Evolutionary conservation across 2,797 vertebrate genomes (phyloP).

Genomic region (Aselliscus stoliczkanus): DNA sequence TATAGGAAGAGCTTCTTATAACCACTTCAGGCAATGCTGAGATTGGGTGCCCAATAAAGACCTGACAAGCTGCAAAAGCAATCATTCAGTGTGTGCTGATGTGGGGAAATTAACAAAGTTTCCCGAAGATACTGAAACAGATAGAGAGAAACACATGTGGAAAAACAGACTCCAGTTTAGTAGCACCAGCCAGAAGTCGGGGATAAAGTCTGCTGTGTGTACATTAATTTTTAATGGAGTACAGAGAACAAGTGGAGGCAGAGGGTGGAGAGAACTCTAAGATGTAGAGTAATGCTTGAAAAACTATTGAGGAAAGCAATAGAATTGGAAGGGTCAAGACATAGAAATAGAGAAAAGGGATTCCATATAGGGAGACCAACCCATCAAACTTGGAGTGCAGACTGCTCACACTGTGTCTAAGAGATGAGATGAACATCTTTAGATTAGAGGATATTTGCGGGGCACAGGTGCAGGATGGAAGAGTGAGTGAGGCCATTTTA

Average conservation of each 20-base stretch:
- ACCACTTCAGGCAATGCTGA: neutral
- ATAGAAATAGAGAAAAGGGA: neutral
- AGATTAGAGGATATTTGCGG: neutral
- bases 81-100: neutral
- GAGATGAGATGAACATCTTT: neutral
- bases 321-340: neutral
- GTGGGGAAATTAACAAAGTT: neutral
- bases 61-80: conserved; percentile 3
- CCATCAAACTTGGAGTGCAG: neutral
- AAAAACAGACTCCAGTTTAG: neutral
- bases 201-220: neutral
- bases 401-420: neutral
- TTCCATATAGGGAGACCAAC: neutral
- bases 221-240: neutral
- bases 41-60: neutral
- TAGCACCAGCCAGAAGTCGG: neutral
- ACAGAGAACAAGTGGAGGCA: neutral
- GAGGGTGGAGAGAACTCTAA: neutral
- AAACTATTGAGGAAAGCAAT: neutral
- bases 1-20: conserved; percentile 6
- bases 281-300: neutral
- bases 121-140: neutral
- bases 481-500: neutral
- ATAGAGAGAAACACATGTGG: neutral
- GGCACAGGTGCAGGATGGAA: neutral